Evolutionary conservation across 2,888 invertebrate species (phyloP), one percentile per base, ranked within the genome.

Genomic region (Idaea straminata): DNA sequence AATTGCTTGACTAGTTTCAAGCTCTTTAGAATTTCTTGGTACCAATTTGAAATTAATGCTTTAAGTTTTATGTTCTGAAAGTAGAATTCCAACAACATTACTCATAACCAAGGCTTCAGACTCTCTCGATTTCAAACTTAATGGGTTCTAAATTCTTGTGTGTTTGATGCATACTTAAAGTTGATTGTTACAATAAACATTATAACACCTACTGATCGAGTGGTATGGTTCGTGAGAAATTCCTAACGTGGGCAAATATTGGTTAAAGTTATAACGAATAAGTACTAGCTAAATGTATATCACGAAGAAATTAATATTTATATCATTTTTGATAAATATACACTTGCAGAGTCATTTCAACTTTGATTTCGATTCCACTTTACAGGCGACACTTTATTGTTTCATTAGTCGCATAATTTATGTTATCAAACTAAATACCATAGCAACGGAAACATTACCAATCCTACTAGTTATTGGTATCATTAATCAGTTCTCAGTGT

Each of bases 181-280:
- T 16, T 59, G 34, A 87, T 86, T 85, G 83, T 79, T 86, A 84
- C 82, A 81, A 84, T 86, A 85, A 86, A 87, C 83, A 86, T 68
- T 69, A 67, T 88, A 88, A 89, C 88, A 82, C 79, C 81, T 76
- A 84, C 83, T 89, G 85, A 90, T 89, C 69, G 74, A 70, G 76
- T 74, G 68, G 77, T 74, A 70, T 66, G 67, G 67, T 65, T 71
- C 89, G 89, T 91, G 90, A 87, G 90, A 90, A 90, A 83, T 78
- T 77, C 72, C 77, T 77, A 82, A 77, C 79, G 82, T 84, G 80
- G 80, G 87, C 86, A 85, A 91, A 90, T 89, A 90, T 88, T 88
- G 79, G 77, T 73, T 67, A 69, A 74, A 72, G 77, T 69, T 70
- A 34, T 59, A 34, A 59, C 71, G 71, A 70, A 25, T 25, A 25